phyloP scores from a whole-genome alignment of 2,888 invertebrate species.

The Cabera pusaria region DNA sequence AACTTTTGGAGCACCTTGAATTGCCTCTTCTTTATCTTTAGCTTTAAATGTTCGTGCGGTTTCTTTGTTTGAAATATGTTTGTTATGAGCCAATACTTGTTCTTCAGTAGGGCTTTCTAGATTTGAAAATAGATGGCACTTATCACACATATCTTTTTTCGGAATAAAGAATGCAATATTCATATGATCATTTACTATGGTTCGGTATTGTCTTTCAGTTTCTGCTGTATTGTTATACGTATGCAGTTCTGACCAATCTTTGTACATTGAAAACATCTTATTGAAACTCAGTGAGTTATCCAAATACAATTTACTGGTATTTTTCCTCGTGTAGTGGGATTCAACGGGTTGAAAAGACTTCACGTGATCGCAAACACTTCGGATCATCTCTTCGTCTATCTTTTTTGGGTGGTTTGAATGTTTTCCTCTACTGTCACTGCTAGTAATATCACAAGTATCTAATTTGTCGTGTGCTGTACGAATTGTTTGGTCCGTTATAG shows the following conservation, averaged over 20 bases:
- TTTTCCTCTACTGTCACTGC: constrained; percentile 24
- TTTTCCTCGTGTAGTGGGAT: constrained; percentile 23
- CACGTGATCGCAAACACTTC: constrained; percentile 20
- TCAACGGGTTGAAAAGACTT: constrained; percentile 17
- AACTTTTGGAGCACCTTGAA: too few relatives aligned
- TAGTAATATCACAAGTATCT: too few relatives aligned
- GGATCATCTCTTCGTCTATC: constrained; percentile 10
- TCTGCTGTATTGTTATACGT: constrained; percentile 17
- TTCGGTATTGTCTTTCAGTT: constrained; percentile 20
- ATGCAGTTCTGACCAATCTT: constrained; percentile 20
- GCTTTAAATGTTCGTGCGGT: too few relatives aligned
- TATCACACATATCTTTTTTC: constrained; percentile 7
- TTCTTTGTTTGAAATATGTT: too few relatives aligned
- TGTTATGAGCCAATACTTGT: too few relatives aligned
- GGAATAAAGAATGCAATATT: constrained; percentile 7
- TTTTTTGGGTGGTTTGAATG: constrained; percentile 17
- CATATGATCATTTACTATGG: constrained; percentile 15
- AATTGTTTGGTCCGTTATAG: too few relatives aligned
- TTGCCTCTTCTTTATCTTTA: too few relatives aligned
- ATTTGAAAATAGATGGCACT: too few relatives aligned
- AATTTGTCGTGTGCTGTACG: too few relatives aligned
- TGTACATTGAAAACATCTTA: constrained; percentile 25
- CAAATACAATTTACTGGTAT: constrained; percentile 21
- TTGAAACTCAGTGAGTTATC: constrained; percentile 13
- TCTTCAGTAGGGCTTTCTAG: too few relatives aligned